A percentile compares a stretch with the other conserved stretches of the same genome.
Evolutionary conservation across 1,140 invertebrate species (phyloP).

Genomic region (Alviniconcha marisindica): DNA sequence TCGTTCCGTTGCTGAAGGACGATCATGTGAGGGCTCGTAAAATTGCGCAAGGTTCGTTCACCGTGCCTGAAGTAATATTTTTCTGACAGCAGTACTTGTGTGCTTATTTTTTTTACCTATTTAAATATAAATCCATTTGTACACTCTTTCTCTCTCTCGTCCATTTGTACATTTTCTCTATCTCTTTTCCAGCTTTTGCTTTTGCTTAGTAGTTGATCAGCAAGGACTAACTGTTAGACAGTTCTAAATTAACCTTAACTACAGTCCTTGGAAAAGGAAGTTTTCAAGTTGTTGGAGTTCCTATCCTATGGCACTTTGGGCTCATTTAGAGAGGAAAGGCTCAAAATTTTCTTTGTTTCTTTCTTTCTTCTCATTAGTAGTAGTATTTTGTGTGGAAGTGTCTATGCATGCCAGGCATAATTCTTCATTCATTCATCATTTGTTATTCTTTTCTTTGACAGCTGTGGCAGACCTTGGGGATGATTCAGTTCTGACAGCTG

Average conservation of each 20-base stretch:
- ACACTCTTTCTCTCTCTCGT: neutral
- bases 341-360: neutral
- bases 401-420: neutral
- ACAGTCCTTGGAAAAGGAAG: no score
- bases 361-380: neutral
- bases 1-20: slow-evolving; percentile 82
- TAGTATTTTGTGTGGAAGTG: neutral
- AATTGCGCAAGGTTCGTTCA: slow-evolving; percentile 82
- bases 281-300: no score
- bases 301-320: no score
- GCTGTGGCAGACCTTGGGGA: slow-evolving; percentile 79
- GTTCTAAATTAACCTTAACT: no score
- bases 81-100: no score
- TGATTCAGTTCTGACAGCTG: slow-evolving; percentile 78
- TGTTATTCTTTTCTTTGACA: slow-evolving; percentile 71
- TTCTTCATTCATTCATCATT: neutral
- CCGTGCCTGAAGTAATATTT: neutral
- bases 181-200: neutral
- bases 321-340: no score
- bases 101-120: no score
- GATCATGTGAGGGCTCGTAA: slow-evolving; percentile 86
- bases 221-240: no score
- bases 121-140: no score
- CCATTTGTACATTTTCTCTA: neutral
- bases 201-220: no score